Evolutionary conservation across 2,888 invertebrate species (phyloP), one percentile per base, ranked within the genome.

Genomic region (Plebejus melissa): DNA sequence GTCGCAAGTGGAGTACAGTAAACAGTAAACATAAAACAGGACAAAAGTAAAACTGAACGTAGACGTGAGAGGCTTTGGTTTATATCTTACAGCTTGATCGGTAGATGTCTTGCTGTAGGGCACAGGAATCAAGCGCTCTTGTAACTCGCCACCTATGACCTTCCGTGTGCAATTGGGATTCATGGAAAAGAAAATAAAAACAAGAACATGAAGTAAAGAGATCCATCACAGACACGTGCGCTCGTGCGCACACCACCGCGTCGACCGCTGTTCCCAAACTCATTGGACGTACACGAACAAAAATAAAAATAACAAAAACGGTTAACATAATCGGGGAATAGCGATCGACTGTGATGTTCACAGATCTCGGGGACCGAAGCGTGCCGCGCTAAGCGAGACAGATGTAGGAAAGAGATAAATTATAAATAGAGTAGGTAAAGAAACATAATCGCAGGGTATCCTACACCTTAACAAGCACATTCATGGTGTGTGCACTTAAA

Each of bases 91-190:
- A 98, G 98, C 98, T 97, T 99, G 99, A 96, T 99, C 99, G 95
- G 98, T 99, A 95, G 98, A 98, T 95, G 98, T 98, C 97, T 98
- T 98, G 98, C 98, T 98, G 97, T 98, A 98, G 95, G 98, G 99
- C 95, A 99, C 98, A 95, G 99, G 98, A 95, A 99, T 98, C 97
- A 99, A 98, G 95, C 98, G 98, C 96, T 98, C 98, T 97, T 98
- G 98, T 96, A 98, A 98, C 96, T 98, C 98, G 95, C 99, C 99
- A 97, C 98, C 98, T 97, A 99, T 99, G 97, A 99, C 98, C 99
- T 99, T 98, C 96, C 97, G 97, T 96, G 97, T 96, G 96, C 96
- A 97, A 96, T 91, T 88, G 90, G 96, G 96, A 94, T 96, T 96
- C 96, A 96, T 96, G 96, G 96, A 96, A 96, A 96, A 94, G 91